Base-by-base conservation (phyloP, 2,113 vertebrate species). In the Hystrix cristata region DNA sequence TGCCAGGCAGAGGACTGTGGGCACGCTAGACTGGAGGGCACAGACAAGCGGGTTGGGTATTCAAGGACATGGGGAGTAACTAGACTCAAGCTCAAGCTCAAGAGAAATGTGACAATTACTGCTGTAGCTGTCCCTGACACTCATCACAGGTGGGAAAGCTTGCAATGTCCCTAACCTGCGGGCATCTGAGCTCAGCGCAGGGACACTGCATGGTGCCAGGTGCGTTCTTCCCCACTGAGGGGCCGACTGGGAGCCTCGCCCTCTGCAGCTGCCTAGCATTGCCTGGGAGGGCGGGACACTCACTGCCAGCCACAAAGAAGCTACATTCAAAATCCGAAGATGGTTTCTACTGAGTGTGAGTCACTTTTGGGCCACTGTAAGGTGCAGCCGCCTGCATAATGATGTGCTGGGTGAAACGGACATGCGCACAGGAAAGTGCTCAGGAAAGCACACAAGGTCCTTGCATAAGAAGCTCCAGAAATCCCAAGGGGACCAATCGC, bases 31-130 rank as follows among this genome's bases (percentile, higher is more conserved):
- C 21, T 31, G 27, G 65, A n/a, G 60, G 29, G 48, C 13, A 51
- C 2, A 11, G 86, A 7, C 51, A 12, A 23, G 11, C 0, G 11
- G 11, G 1, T 0, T 11, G 1, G 7, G 25, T 25, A 1, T 11
- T 12, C 6, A 3, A 19, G 34, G 31, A 13, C 3, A 79, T 3
- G 31, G 2, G 10, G 7, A 65, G 19, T 18, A 27, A 76, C 69
- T 21, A 10, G 23, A 48, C 48, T 31, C 25, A 72, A 18, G 53
- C 29, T 19, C 15, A 27, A 38, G 5, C 18, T 55, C 46, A 3
- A 13, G 23, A 48, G 43, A 29, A 48, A 16, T 8, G 21, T 83
- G 31, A 12, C 9, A 2, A 5, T 2, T 1, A 2, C 13, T 51
- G 18, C 19, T n/a, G 9, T 10, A 3, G 14, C 7, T 34, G 60